A percentile compares a stretch with the other conserved stretches of the same genome.
phyloP scores from a whole-genome alignment of 1,140 invertebrate species.

The Brachionus calyciflorus region DNA sequence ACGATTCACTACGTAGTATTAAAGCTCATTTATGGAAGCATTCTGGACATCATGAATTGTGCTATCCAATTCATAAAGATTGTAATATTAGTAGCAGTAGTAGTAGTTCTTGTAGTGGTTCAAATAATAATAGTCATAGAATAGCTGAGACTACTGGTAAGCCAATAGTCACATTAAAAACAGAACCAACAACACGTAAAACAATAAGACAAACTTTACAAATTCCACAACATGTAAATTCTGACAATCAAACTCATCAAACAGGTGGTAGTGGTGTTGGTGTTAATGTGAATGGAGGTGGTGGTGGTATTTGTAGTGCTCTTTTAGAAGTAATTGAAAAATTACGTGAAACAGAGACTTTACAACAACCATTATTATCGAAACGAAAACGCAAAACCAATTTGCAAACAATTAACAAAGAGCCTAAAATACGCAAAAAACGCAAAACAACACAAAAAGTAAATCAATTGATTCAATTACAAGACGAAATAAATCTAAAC shows the following conservation, averaged over 20 bases:
- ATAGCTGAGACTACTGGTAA: constrained; percentile 12
- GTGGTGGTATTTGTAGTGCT: constrained; percentile 57
- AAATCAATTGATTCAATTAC: constrained; percentile 27
- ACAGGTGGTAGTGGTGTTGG: constrained; percentile 57
- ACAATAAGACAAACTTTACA: constrained; percentile 52
- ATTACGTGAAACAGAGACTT: constrained; percentile 51
- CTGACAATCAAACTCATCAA: constrained; percentile 50
- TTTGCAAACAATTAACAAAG: neutral
- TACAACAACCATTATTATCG: neutral
- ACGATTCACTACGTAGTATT: constrained; percentile 58
- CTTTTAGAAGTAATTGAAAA: constrained; percentile 60
- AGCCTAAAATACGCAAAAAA: constrained; percentile 8
- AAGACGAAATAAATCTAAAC: constrained; percentile 17
- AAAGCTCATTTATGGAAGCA: constrained; percentile 62
- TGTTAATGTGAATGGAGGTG: constrained; percentile 60
- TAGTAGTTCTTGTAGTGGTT: neutral
- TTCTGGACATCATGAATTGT: constrained; percentile 57
- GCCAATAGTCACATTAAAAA: neutral
- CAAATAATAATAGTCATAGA: neutral
- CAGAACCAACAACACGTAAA: constrained; percentile 1
- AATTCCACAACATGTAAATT: too few species aligned
- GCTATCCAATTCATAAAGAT: constrained; percentile 56
- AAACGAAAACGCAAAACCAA: neutral
- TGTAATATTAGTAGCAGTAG: too few species aligned
- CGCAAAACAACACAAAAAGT: constrained; percentile 33